Evolutionary conservation across 2,113 vertebrate species (phyloP).

Genomic region (Potamarius usumacintae): DNA sequence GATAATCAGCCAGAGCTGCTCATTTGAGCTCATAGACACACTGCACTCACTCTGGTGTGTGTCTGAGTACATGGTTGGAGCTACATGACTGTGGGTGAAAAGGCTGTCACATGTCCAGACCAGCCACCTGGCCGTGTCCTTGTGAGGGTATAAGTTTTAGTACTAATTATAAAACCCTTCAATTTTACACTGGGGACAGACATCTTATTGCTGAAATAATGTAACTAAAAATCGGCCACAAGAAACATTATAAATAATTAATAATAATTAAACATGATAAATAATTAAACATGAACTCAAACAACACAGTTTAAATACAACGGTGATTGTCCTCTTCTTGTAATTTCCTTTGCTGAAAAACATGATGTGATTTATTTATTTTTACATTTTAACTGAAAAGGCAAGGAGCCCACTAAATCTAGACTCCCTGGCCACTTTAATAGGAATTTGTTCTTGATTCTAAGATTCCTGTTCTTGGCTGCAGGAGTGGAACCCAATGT

Average conservation of each 20-base stretch:
- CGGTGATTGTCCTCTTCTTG: not conserved
- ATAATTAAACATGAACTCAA: not conserved
- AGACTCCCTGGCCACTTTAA: no score
- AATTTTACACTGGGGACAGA: not conserved
- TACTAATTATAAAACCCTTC: not conserved
- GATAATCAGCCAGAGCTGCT: constrained; percentile 10
- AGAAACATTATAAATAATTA: not conserved
- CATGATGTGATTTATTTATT: not conserved
- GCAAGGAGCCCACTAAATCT: not conserved
- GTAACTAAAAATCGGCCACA: not conserved
- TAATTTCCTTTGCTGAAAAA: not conserved
- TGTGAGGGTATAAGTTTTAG: not conserved
- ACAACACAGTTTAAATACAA: not conserved
- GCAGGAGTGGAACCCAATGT: no score
- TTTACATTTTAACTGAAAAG: not conserved
- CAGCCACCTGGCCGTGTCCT: not conserved
- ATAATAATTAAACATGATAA: no score
- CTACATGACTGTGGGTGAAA: not conserved
- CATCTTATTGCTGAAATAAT: not conserved
- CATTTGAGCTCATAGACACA: constrained; percentile 3
- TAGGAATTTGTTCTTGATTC: no score
- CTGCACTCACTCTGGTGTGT: constrained; percentile 7
- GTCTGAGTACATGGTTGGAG: not conserved
- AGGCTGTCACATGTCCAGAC: not conserved
- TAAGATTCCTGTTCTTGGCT: no score